Conservation (phyloP, 2,888 invertebrate genomes). For the Apamea anceps region DNA sequence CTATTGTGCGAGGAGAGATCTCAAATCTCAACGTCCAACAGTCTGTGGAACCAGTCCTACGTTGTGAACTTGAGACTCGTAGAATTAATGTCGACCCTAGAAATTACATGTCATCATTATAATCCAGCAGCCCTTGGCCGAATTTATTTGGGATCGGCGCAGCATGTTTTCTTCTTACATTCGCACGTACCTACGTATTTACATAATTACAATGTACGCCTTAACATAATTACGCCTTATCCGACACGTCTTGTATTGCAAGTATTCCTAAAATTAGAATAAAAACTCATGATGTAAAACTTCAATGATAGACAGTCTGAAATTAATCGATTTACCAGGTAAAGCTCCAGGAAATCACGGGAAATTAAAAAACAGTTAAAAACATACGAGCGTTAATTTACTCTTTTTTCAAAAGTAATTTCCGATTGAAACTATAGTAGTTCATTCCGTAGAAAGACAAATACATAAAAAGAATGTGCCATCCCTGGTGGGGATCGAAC, state of each 20-base stretch:
- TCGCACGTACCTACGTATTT: not conserved
- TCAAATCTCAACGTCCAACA: not conserved
- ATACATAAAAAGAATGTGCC: conserved; percentile 69
- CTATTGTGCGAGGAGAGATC: not conserved
- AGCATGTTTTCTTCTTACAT: not conserved
- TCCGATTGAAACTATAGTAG: not conserved
- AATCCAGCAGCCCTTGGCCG: not conserved
- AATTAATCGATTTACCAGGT: not conserved
- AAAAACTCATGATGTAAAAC: not conserved
- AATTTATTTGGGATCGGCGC: not conserved
- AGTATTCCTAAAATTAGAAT: not conserved
- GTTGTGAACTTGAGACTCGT: not conserved
- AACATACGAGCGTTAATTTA: not conserved
- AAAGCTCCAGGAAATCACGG: not conserved
- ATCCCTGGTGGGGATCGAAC: conserved; percentile 96
- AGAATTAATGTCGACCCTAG: not conserved
- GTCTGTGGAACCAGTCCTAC: not conserved
- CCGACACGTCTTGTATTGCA: not conserved
- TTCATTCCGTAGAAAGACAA: not conserved
- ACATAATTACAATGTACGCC: too few relatives aligned
- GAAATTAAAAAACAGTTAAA: not conserved
- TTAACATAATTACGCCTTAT: not conserved
- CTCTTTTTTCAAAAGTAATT: not conserved
- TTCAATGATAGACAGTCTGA: not conserved
- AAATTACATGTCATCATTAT: not conserved